Evolutionary conservation across 2,888 invertebrate species (phyloP), one percentile per base, ranked within the genome.

Genomic region (Cantharis rustica): DNA sequence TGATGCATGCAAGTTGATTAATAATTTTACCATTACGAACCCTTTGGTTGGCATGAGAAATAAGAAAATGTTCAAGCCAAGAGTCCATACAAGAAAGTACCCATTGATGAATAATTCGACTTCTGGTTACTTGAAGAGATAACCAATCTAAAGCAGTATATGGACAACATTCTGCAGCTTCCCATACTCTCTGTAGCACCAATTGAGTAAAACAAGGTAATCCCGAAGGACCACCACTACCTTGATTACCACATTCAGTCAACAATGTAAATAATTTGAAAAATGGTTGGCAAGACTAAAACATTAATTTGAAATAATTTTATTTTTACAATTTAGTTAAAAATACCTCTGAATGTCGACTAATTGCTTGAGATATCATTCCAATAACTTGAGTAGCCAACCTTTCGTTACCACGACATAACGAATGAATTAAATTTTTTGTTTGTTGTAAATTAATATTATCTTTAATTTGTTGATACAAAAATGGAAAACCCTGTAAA

Each of bases 401-500:
- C 80, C 94, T 91, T 84, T 97, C 97, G 88, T 97, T 97, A 92
- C 96, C 97, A 64, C 96, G 93, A 84, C 96, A 96, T 62, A 98
- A 90, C 15, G 96, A 96, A 89, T 96, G 96, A 82, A 98, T 95
- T 75, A 98, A 90, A 87, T 97, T 95, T 80, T 96, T 93, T 3
- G 97, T 97, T 89, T 97, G 97, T 85, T 96, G 94, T 63, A 97
- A 90, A 89, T 98, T 98, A 79, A 98, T 94, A 84, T 95, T 95
- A 88, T 98, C 98, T 81, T 96, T 94, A 71, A 97, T 97, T 90
- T 98, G 98, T 89, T 97, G 97, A 88, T 96, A 96, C 79, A 98
- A 89, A 89, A 98, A 98, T 27, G 97, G 96, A 87, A 97, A 97
- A 13, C 96, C 96, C 94, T 95, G 88, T 15, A 88, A 88, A 83